phyloP scores from a whole-genome alignment of 2,797 vertebrate genomes.

The Acipenser ruthenus region DNA sequence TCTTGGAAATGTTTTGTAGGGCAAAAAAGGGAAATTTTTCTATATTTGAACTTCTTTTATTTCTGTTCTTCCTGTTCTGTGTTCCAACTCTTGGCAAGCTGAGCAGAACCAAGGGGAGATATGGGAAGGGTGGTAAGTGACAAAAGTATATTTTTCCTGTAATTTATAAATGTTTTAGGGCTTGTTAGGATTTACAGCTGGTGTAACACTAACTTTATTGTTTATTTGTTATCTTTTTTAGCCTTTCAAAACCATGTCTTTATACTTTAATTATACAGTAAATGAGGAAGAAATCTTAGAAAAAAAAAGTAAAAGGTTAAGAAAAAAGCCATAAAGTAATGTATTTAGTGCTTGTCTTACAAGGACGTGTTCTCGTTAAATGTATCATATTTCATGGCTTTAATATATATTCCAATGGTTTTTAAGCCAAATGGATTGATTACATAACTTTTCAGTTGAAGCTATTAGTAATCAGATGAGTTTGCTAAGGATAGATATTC shows the following conservation, averaged over 20 bases:
- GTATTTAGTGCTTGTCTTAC: too few species aligned
- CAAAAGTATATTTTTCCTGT: constrained; percentile 11
- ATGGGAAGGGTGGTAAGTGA: constrained; percentile 97
- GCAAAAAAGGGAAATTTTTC: constrained; percentile 74
- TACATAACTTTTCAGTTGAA: too few species aligned
- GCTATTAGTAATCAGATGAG: too few species aligned
- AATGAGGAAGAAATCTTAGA: neutral
- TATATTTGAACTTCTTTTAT: constrained; percentile 81
- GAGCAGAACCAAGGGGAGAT: constrained; percentile 90
- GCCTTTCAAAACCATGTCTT: neutral
- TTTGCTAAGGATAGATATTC: too few species aligned
- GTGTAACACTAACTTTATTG: neutral
- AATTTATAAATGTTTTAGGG: neutral
- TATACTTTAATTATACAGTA: constrained; percentile 1
- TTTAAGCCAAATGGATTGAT: too few species aligned
- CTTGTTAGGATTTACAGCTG: too few species aligned
- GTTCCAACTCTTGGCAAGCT: constrained; percentile 79
- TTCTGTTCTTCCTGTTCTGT: constrained; percentile 77
- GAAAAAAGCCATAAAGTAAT: neutral
- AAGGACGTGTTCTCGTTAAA: too few species aligned
- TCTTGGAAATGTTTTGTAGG: constrained; percentile 93
- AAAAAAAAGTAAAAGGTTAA: neutral
- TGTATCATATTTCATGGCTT: too few species aligned
- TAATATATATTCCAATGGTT: too few species aligned
- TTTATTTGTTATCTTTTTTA: neutral